Conservation (phyloP, 2,888 invertebrate genomes). For the Torymus tubicola region DNA sequence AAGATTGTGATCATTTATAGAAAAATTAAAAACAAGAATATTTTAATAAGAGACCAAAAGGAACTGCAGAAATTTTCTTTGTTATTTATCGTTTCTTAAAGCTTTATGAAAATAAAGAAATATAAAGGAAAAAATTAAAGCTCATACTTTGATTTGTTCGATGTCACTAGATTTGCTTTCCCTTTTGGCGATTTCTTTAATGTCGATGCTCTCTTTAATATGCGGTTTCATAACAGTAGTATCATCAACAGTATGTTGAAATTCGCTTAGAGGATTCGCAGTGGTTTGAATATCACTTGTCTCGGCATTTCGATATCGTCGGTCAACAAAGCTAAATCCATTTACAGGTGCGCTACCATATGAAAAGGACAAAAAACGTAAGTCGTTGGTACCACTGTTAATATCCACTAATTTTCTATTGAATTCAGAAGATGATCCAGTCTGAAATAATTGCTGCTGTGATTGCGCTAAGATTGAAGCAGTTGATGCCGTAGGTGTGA, state of each 20-base stretch:
- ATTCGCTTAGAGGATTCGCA: too few relatives aligned
- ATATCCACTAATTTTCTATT: not conserved
- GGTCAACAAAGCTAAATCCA: conserved; percentile 64
- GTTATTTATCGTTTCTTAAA: too few relatives aligned
- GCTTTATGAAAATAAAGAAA: too few relatives aligned
- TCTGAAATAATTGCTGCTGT: not conserved
- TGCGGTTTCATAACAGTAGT: not conserved
- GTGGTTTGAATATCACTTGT: conserved; percentile 63
- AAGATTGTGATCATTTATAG: too few relatives aligned
- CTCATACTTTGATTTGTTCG: not conserved
- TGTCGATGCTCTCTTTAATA: conserved; percentile 47
- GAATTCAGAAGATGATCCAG: not conserved
- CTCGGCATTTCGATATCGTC: conserved; percentile 67
- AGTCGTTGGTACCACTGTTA: not conserved
- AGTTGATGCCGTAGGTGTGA: conserved; percentile 59
- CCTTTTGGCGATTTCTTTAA: conserved; percentile 60
- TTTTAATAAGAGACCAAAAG: too few relatives aligned
- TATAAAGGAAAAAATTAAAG: too few relatives aligned
- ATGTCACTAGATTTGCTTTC: conserved; percentile 5
- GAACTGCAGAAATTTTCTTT: too few relatives aligned
- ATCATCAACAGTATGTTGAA: too few relatives aligned
- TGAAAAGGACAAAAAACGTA: conserved; percentile 51
- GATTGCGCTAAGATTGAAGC: not conserved
- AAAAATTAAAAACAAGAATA: too few relatives aligned
- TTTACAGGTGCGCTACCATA: conserved; percentile 54